These are phyloP conservation scores for Mormoops blainvillei DNA, from an alignment of 2,113 vertebrate species.

Conservation along the genomic window DNA sequence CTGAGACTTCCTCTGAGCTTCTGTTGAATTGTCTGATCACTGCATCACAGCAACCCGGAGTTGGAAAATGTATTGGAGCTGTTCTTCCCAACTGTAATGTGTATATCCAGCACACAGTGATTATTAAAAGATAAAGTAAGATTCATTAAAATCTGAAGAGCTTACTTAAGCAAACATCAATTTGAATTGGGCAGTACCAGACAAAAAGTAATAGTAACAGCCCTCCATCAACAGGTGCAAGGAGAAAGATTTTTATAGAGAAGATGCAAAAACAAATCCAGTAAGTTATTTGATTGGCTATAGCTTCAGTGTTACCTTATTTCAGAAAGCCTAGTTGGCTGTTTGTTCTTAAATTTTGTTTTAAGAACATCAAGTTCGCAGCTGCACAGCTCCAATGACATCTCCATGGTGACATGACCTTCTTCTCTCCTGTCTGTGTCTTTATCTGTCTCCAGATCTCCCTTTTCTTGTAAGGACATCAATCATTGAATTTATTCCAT, in stretches of 20 bases:
- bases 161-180: background rate
- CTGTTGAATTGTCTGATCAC: background rate
- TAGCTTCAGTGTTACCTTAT: background rate
- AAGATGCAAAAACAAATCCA: background rate
- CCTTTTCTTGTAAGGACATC: background rate
- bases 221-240: background rate
- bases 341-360: background rate
- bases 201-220: background rate
- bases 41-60: background rate
- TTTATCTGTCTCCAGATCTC: background rate
- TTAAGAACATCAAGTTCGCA: too few relatives aligned
- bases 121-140: background rate
- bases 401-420: background rate
- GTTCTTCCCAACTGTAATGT: background rate
- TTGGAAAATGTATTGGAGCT: background rate
- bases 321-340: background rate
- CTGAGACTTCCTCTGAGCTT: background rate
- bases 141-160: background rate
- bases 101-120: background rate
- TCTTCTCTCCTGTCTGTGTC: background rate
- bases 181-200: background rate
- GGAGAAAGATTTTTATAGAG: background rate
- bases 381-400: background rate
- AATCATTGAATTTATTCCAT: background rate
- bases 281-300: background rate